Evolutionary conservation across 1,140 invertebrate genomes (phyloP).

Genomic region (Manduca sexta): DNA sequence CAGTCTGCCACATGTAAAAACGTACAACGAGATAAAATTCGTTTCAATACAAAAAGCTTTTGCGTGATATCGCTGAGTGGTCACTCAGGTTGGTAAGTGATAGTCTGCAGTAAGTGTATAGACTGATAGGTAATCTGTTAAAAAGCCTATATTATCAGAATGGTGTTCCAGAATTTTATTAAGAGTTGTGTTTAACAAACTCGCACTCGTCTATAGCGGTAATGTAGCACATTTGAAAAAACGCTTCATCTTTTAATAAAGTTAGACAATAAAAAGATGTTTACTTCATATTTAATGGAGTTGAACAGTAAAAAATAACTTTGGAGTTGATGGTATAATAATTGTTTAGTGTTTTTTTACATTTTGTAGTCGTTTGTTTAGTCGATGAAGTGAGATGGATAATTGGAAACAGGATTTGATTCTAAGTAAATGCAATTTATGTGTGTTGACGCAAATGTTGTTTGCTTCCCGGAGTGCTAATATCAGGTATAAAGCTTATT

Average conservation of each 20-base stretch:
- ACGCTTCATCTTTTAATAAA: too few species aligned
- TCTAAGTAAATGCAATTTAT: background rate
- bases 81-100: background rate
- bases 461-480: constrained; percentile 3
- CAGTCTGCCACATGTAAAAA: too few species aligned
- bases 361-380: too few species aligned
- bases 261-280: too few species aligned
- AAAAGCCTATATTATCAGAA: background rate
- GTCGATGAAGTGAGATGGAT: too few species aligned
- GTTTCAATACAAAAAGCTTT: constrained; percentile 6
- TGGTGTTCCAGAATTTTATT: background rate
- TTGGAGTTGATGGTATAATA: too few species aligned
- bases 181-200: background rate
- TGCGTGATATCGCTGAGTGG: background rate
- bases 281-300: too few species aligned
- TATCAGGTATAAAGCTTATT: constrained; percentile 1
- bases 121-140: background rate
- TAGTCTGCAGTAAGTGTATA: background rate
- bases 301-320: too few species aligned
- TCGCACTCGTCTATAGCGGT: background rate
- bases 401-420: background rate
- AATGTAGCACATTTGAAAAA: too few species aligned
- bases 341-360: too few species aligned
- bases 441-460: constrained; percentile 4
- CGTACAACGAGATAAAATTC: constrained; percentile 1